Percentiles rank a stretch among this genome's conserved stretches.
Conservation (phyloP, 2,113 vertebrate genomes). For the Callipepla squamata region DNA sequence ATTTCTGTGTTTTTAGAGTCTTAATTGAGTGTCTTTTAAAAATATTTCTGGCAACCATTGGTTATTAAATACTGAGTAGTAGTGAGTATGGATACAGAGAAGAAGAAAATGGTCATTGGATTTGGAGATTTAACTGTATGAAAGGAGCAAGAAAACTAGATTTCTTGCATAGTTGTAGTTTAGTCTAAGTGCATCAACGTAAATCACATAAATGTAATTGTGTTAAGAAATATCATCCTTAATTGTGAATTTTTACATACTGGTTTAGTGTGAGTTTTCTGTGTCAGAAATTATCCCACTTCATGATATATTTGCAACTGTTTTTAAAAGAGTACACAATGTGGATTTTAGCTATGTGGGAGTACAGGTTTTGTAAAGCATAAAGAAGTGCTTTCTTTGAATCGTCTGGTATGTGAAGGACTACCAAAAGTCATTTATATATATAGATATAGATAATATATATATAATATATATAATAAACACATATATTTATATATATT, state of each 20-base stretch:
- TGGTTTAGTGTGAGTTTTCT: background rate
- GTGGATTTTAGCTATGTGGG: background rate
- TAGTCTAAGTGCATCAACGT: background rate
- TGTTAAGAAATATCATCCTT: background rate
- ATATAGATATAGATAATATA: too few relatives aligned
- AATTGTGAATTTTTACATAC: background rate
- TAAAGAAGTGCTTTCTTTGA: background rate
- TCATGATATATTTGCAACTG: background rate
- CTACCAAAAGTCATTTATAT: background rate
- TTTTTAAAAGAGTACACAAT: background rate
- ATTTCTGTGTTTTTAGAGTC: background rate
- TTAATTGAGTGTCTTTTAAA: background rate
- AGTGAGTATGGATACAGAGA: background rate
- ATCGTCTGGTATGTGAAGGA: background rate
- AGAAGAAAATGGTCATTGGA: background rate
- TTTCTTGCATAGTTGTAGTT: background rate
- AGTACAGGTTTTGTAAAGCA: background rate
- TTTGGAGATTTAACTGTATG: background rate
- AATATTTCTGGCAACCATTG: background rate
- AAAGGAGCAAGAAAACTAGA: rapidly evolving
- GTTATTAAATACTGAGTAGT: background rate
- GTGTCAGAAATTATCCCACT: background rate
- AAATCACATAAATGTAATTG: background rate
- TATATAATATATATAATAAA: too few relatives aligned
- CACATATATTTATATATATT: too few relatives aligned